Base-by-base conservation (phyloP, 2,888 invertebrate genomes). In the Eupithecia vulgata region DNA sequence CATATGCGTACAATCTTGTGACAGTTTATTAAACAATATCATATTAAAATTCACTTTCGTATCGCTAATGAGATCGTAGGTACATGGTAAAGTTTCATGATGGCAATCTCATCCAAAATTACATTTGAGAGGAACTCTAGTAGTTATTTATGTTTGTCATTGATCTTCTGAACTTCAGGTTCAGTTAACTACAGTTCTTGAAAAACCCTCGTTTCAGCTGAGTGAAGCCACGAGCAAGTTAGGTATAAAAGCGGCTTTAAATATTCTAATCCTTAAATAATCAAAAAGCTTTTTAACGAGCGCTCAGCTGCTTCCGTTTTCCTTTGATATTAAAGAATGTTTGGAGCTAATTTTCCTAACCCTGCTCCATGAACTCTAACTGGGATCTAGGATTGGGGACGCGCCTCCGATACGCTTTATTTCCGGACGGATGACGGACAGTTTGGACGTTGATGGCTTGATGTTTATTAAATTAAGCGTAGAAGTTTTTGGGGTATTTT, bases 281-380 rank as follows among this genome's bases (percentile, higher is more conserved):
- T 40, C 30, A 21, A 35, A 64, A 65, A 65, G 40, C 65, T 65
- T 65, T 62, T 65, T 65, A 42, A 65, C 40, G n/a, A 65, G 40
- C 65, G 34, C 37, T 64, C 35, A 25, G 13, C 21, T 40, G 40
- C 21, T 67, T 62, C 35, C 64, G 37, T 69, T 71, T 67, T 71
- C 40, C 37, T 65, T 65, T n/a, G 21, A 40, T 37, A 69, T 73
- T 74, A 52, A 80, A 81, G 75, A 68, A 79, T 76, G 74, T 80
- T 81, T 76, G 79, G 79, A 81, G 81, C 80, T 82, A 79, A 80
- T 84, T 84, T 79, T 67, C 77, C 71, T 89, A 89, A 90, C 90
- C 91, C 89, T 91, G 91, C 79, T 83, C 89, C 90, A 88, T 90
- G 91, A 91, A 90, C 92, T 89, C 84, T 76, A 88, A 84, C 81